phyloP scores from a whole-genome alignment of 2,888 invertebrate genomes.

The Tenthredo scrophulariae region DNA sequence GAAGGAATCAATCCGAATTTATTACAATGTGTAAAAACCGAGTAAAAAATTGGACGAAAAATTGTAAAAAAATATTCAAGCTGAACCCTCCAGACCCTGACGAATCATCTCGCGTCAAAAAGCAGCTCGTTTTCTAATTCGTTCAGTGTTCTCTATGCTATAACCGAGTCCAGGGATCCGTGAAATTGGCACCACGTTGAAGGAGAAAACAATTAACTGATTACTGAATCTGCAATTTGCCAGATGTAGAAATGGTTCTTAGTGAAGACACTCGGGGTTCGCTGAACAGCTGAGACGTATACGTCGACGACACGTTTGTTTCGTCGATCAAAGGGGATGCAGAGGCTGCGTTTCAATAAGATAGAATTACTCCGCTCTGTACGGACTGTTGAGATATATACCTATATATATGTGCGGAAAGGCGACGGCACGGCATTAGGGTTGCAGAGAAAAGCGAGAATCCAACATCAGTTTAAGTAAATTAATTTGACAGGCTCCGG shows the following conservation, averaged over 20 bases:
- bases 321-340: constrained; percentile 21
- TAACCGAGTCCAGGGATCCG: constrained; percentile 8
- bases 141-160: background rate
- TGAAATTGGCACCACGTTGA: constrained; percentile 24
- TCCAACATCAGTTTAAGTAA: constrained; percentile 40
- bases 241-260: background rate
- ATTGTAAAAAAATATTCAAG: background rate
- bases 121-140: constrained; percentile 16
- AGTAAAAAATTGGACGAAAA: background rate
- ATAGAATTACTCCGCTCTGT: constrained; percentile 11
- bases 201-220: constrained; percentile 35
- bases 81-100: background rate
- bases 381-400: background rate
- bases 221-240: constrained; percentile 20
- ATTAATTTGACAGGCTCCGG: constrained; percentile 36
- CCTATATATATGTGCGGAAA: background rate
- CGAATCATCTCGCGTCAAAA: background rate
- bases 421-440: background rate
- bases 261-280: background rate
- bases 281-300: constrained; percentile 22
- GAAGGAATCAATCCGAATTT: background rate
- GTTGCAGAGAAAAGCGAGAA: constrained; percentile 19
- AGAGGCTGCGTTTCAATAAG: constrained; percentile 8
- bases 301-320: background rate
- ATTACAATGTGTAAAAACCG: background rate